A percentile compares a stretch with the other conserved stretches of the same genome.
Evolutionary conservation across 2,797 vertebrate species (phyloP).

Genomic region (Manis javanica): DNA sequence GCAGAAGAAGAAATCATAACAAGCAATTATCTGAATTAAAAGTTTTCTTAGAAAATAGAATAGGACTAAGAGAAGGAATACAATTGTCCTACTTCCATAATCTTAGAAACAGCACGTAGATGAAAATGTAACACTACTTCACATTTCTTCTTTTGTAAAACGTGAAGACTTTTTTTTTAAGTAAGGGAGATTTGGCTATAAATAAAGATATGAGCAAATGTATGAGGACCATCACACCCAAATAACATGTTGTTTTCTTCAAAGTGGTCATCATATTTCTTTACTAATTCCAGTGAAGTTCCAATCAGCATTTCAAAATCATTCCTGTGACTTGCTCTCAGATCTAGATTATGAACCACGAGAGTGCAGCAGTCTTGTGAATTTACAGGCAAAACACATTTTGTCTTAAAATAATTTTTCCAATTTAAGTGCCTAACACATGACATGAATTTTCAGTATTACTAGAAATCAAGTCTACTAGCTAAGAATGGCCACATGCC

Average conservation of each 20-base stretch:
- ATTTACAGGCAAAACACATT: constrained; percentile 61
- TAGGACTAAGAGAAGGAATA: background rate
- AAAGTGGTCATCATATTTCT: background rate
- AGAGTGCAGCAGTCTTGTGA: constrained; percentile 25
- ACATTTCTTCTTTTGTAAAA: background rate
- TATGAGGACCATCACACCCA: background rate
- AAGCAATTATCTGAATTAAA: background rate
- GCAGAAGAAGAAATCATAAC: background rate
- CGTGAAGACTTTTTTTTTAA: background rate
- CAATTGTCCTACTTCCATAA: background rate
- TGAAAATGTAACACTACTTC: background rate
- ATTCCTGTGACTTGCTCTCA: background rate
- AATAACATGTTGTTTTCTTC: background rate
- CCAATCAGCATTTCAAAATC: background rate
- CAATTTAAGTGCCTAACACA: constrained; percentile 50
- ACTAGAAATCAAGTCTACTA: constrained; percentile 58
- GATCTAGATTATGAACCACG: background rate
- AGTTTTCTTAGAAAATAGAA: background rate
- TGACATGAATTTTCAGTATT: constrained; percentile 64
- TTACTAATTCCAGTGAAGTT: background rate
- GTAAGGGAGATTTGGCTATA: background rate
- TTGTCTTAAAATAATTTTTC: constrained; percentile 64
- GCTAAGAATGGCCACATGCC: constrained; percentile 60
- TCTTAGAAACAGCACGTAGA: background rate
- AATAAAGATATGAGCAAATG: background rate